These are phyloP conservation scores for Euzophera pinguis DNA, from an alignment of 2,888 invertebrate genomes.

Conservation along the genomic window DNA sequence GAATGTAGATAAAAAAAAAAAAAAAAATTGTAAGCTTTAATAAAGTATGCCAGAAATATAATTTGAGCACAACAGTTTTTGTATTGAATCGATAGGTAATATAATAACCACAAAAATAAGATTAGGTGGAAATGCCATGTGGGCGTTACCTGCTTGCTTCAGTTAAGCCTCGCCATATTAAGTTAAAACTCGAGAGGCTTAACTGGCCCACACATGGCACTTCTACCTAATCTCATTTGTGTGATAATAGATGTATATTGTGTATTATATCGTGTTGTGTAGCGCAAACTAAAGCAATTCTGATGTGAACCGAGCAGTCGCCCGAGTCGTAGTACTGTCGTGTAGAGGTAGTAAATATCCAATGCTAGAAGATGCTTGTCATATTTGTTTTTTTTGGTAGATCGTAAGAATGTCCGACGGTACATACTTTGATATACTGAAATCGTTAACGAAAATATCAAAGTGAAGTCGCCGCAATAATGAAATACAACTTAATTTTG, in stretches of 20 bases:
- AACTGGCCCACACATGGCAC: too few relatives aligned
- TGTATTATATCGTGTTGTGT: slow-evolving; percentile 22
- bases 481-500: too few relatives aligned
- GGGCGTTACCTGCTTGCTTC: too few relatives aligned
- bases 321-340: background rate
- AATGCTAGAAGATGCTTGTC: background rate
- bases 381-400: background rate
- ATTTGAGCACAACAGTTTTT: slow-evolving; percentile 26
- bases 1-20: slow-evolving; percentile 22
- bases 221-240: too few relatives aligned
- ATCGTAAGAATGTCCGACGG: too few relatives aligned
- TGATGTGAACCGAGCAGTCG: background rate
- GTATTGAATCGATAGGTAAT: slow-evolving; percentile 19
- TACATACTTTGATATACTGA: too few relatives aligned
- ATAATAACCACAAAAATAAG: too few relatives aligned
- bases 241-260: slow-evolving; percentile 22
- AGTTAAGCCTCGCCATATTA: too few relatives aligned
- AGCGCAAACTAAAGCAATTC: slow-evolving; percentile 6
- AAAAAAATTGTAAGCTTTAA: slow-evolving; percentile 34
- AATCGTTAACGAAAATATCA: too few relatives aligned
- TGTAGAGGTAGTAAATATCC: background rate
- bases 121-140: too few relatives aligned
- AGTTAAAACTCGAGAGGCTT: too few relatives aligned
- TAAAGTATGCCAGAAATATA: slow-evolving; percentile 25
- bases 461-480: too few relatives aligned